Percentiles rank a stretch among this genome's conserved stretches.
These are phyloP conservation scores for Molothrus ater DNA, from an alignment of 2,797 vertebrate species.

Conservation along the genomic window DNA sequence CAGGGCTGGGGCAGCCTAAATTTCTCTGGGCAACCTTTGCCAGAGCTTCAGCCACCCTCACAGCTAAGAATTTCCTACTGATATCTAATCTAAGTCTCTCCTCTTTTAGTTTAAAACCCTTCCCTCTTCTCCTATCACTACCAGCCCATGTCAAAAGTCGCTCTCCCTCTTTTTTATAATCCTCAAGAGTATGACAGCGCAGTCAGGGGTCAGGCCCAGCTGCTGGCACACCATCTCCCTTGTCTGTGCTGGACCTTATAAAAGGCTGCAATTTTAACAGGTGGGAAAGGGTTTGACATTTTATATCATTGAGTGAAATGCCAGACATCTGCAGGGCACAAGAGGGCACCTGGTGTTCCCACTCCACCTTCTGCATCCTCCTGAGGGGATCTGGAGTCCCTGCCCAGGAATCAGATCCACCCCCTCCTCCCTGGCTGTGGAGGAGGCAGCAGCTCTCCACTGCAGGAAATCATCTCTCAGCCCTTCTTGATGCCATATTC, in stretches of 20 bases:
- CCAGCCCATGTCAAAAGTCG: fast-evolving
- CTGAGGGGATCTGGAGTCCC: fast-evolving
- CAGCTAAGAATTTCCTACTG: neutral
- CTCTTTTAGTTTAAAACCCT: neutral
- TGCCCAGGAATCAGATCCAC: neutral
- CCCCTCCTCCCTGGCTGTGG: neutral
- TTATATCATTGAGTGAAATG: neutral
- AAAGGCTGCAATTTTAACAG: neutral
- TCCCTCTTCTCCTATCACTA: neutral
- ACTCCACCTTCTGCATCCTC: neutral
- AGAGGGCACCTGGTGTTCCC: neutral
- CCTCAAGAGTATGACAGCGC: neutral
- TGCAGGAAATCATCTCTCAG: neutral
- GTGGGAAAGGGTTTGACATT: neutral
- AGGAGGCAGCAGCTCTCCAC: neutral
- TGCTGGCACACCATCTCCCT: neutral
- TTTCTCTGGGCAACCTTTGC: neutral
- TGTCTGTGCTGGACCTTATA: neutral
- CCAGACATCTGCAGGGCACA: neutral
- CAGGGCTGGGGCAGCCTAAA: neutral
- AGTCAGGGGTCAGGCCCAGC: neutral
- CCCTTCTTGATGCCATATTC: neutral
- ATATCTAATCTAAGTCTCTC: neutral
- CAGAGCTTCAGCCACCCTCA: neutral
- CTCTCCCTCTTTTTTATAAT: neutral